A percentile compares a stretch with the other conserved stretches of the same genome.
These are phyloP conservation scores for Helicoverpa assulta DNA, from an alignment of 2,888 invertebrate genomes.

Conservation along the genomic window DNA sequence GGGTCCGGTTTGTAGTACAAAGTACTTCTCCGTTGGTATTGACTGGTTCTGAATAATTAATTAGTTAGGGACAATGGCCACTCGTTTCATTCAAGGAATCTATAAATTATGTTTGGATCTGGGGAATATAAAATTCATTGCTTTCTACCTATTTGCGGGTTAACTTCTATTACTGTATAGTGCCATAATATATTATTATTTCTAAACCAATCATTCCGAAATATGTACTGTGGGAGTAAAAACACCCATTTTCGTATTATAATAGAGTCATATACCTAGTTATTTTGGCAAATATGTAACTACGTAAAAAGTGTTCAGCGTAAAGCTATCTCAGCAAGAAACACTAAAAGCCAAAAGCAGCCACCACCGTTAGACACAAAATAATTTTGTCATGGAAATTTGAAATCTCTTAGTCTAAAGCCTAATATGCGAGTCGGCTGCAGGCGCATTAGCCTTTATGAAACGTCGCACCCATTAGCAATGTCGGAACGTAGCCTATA, in stretches of 20 bases:
- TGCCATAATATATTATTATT: not conserved
- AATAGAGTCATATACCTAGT: too few relatives aligned
- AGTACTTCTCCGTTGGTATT: constrained; percentile 5
- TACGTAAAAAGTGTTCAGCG: constrained; percentile 32
- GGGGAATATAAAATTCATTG: constrained; percentile 2
- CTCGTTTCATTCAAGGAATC: constrained; percentile 29
- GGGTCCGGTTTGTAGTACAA: not conserved
- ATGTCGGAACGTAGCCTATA: constrained; percentile 3
- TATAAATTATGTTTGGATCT: constrained; percentile 18
- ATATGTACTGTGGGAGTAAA: too few relatives aligned
- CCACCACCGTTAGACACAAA: constrained; percentile 39
- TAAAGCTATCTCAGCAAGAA: constrained; percentile 26
- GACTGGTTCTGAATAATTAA: constrained; percentile 16
- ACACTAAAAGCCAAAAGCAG: constrained; percentile 53
- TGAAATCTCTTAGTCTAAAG: constrained; percentile 52
- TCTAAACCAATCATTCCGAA: too few relatives aligned
- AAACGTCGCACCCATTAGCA: constrained; percentile 47
- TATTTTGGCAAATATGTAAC: constrained; percentile 20
- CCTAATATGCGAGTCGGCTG: constrained; percentile 45
- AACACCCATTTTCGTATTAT: too few relatives aligned
- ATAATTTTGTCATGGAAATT: constrained; percentile 58
- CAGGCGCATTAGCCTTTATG: constrained; percentile 49
- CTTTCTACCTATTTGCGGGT: not conserved
- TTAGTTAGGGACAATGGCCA: constrained; percentile 9
- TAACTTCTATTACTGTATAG: not conserved